phyloP scores from a whole-genome alignment of 2,888 invertebrate genomes.

The Hyposoter dolosus region DNA sequence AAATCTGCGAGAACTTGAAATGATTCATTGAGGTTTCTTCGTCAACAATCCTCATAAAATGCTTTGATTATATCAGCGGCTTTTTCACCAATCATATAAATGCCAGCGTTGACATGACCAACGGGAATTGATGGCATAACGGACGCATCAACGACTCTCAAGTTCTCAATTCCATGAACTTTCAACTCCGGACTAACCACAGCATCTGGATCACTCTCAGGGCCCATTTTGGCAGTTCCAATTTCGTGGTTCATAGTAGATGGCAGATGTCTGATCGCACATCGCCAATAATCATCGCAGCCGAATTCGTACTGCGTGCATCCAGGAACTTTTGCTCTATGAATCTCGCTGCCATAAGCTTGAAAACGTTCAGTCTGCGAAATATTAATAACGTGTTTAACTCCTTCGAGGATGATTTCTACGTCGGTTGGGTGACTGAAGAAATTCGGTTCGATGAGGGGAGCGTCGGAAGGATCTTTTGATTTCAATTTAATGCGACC shows the following conservation, averaged over 20 bases:
- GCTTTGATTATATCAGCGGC: constrained; percentile 86
- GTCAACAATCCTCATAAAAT: no score
- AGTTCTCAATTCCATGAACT: constrained; percentile 86
- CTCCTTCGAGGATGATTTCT: constrained; percentile 83
- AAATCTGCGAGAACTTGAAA: no score
- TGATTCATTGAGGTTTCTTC: no score
- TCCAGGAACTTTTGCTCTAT: constrained; percentile 86
- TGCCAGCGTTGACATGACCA: constrained; percentile 87
- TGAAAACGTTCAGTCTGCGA: constrained; percentile 85
- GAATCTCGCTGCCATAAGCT: constrained; percentile 83
- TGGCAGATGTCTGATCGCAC: constrained; percentile 87
- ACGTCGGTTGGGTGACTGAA: constrained; percentile 87
- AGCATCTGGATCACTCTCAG: constrained; percentile 85
- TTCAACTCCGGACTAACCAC: constrained; percentile 86
- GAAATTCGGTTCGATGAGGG: constrained; percentile 93
- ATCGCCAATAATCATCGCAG: constrained; percentile 88
- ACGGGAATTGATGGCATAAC: constrained; percentile 87
- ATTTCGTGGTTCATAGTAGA: constrained; percentile 89
- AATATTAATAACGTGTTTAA: constrained; percentile 87
- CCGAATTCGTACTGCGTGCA: constrained; percentile 86
- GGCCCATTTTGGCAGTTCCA: constrained; percentile 87
- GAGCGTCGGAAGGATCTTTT: constrained; percentile 90
- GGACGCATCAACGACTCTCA: constrained; percentile 87
- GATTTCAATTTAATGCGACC: constrained; percentile 89
- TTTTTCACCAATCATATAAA: constrained; percentile 88